Evolutionary conservation across 2,113 vertebrate species (phyloP).

Genomic region (Ciconia stormi): DNA sequence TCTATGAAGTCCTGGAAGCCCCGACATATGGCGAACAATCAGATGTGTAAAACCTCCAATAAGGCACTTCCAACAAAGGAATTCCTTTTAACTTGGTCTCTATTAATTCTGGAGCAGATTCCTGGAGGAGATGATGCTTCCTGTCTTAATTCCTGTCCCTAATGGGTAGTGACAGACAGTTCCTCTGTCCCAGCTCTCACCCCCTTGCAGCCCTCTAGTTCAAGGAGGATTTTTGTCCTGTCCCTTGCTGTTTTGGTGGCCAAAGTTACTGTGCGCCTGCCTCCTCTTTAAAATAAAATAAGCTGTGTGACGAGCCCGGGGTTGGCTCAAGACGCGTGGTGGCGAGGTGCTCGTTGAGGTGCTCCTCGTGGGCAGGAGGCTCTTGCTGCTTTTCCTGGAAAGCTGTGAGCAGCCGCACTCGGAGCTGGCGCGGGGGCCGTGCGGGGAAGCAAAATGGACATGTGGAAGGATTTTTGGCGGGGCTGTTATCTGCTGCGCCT

Average conservation of each 20-base stretch:
- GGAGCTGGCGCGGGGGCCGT: not conserved
- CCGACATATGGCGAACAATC: not conserved
- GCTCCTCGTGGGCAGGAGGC: not conserved
- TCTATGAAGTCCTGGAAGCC: not conserved
- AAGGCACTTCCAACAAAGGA: not conserved
- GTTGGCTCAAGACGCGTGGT: not conserved
- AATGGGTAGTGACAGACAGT: not conserved
- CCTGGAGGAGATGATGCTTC: not conserved
- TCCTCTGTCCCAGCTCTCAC: not conserved
- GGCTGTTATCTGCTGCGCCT: conserved; percentile 35
- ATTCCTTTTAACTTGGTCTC: not conserved
- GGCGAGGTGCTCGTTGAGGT: not conserved
- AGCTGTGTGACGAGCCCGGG: not conserved
- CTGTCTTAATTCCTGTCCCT: not conserved
- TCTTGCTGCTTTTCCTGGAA: not conserved
- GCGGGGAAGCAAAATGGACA: not conserved
- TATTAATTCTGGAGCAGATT: conserved; percentile 24
- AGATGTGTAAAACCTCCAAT: not conserved
- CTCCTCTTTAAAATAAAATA: not conserved
- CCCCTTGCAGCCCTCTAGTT: not conserved
- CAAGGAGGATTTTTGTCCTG: not conserved
- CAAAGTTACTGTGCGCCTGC: not conserved
- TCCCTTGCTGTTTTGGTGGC: not conserved
- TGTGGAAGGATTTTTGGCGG: not conserved
- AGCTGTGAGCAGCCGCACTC: not conserved